These are phyloP conservation scores for Neocrepidodera transversa DNA, from an alignment of 2,888 invertebrate species.

Conservation along the genomic window DNA sequence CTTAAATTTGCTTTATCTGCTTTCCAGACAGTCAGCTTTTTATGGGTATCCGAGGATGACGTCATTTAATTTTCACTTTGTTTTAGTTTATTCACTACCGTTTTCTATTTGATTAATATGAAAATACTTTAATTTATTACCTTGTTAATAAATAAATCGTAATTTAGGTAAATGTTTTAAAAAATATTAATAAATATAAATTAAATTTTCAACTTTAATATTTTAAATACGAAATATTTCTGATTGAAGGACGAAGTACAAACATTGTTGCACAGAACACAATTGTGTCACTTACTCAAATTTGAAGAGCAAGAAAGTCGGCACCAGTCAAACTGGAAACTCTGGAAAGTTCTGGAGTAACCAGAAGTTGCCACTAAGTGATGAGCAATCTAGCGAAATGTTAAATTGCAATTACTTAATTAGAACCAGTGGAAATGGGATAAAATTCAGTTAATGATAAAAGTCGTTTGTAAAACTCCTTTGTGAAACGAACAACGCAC, in stretches of 20 bases:
- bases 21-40: constrained; percentile 14
- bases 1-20: constrained; percentile 7
- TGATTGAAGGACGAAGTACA: too few relatives aligned
- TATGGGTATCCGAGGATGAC: background rate
- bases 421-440: constrained; percentile 51
- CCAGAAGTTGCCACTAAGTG: constrained; percentile 44
- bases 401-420: constrained; percentile 57
- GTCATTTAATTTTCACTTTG: background rate
- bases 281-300: background rate
- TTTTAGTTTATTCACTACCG: background rate
- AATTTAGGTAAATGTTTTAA: too few relatives aligned
- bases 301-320: constrained; percentile 12
- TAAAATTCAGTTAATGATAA: constrained; percentile 55
- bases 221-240: too few relatives aligned
- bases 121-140: too few relatives aligned
- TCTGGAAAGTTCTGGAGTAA: constrained; percentile 38
- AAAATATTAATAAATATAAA: too few relatives aligned
- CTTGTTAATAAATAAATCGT: too few relatives aligned
- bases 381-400: constrained; percentile 50
- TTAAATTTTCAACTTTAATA: too few relatives aligned
- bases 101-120: too few relatives aligned
- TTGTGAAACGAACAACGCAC: too few relatives aligned
- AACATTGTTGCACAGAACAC: background rate
- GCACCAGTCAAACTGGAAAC: constrained; percentile 41
- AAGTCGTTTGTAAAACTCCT: constrained; percentile 24